These are phyloP conservation scores for Geodia barretti DNA, from an alignment of 37 sponge, comb jelly and placozoan species.

Conservation along the genomic window DNA sequence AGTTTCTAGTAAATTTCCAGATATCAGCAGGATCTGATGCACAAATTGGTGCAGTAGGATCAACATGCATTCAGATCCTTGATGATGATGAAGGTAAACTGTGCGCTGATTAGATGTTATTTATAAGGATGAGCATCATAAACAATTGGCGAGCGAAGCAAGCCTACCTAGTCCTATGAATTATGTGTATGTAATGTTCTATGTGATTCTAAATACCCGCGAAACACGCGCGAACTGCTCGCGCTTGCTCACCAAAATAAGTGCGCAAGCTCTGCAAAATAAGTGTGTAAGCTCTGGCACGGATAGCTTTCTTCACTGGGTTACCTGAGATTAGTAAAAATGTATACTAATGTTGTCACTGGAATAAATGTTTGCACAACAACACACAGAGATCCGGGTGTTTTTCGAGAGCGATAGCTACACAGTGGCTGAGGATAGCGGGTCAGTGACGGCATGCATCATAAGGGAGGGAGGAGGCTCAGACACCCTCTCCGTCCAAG, in stretches of 20 bases:
- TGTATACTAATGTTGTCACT: not conserved
- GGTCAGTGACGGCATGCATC: constrained; percentile 7
- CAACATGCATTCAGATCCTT: not conserved
- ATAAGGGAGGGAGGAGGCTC: not conserved
- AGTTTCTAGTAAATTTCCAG: not conserved
- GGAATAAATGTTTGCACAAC: no score
- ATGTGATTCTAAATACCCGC: not conserved
- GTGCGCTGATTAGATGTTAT: no score
- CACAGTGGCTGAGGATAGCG: constrained; percentile 3
- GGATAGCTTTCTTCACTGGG: no score
- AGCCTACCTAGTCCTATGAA: no score
- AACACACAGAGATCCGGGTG: not conserved
- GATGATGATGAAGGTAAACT: not conserved
- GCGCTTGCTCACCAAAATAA: no score
- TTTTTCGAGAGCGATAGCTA: not conserved
- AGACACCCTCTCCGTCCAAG: not conserved
- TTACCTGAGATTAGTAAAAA: not conserved
- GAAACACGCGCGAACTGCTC: not conserved
- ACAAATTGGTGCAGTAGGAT: not conserved
- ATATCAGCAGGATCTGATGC: not conserved
- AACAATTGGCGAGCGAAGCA: no score
- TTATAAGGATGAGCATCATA: not conserved
- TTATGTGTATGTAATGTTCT: not conserved
- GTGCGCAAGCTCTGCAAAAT: no score
- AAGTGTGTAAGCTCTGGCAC: no score